Base-by-base conservation (phyloP, 2,888 invertebrate species). In the Punctoribates punctum region DNA sequence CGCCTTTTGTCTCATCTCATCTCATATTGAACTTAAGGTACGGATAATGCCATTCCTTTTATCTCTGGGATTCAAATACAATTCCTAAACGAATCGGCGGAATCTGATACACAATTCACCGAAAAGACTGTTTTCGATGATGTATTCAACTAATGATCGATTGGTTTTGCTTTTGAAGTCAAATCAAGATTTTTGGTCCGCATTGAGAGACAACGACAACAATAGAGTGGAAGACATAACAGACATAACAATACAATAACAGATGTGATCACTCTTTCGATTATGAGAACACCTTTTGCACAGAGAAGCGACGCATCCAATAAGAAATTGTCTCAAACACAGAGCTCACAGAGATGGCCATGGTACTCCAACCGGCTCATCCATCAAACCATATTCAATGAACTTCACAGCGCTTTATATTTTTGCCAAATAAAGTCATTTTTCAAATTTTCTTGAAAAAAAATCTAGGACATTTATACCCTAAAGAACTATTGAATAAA, bases 81-180 rank as follows among this genome's bases (percentile, higher is more conserved):
- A 48, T 48, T 48, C 48, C 17, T 4, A 48, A 42, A 4, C 48
- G 3, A 48, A 48, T 42, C 15, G 48, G n/a, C n/a, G n/a, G n/a
- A n/a, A n/a, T n/a, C n/a, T n/a, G n/a, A 34, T 8, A 34, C 34
- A 34, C 34, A 34, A 34, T 34, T 8, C 34, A 5, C 34, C n/a
- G 54, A 54, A 54, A 20, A 54, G 20, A n/a, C n/a, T 54, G 3
- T 20, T 8, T 34, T 34, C n/a, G 20, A 20, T n/a, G 54, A n/a
- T 54, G 54, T 54, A 54, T 54, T 54, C 54, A 54, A 20, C 54
- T 54, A 54, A 54, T 54, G 54, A 54, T 54, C 54, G 54, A 54
- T 54, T 54, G 54, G 54, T 54, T 54, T 54, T 20, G 54, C 54
- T 54, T 54, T 54, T 54, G 54, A 54, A 54, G 54, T 54, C 54